phyloP scores from a whole-genome alignment of 2,797 vertebrate genomes.

The Poecilia wingei region DNA sequence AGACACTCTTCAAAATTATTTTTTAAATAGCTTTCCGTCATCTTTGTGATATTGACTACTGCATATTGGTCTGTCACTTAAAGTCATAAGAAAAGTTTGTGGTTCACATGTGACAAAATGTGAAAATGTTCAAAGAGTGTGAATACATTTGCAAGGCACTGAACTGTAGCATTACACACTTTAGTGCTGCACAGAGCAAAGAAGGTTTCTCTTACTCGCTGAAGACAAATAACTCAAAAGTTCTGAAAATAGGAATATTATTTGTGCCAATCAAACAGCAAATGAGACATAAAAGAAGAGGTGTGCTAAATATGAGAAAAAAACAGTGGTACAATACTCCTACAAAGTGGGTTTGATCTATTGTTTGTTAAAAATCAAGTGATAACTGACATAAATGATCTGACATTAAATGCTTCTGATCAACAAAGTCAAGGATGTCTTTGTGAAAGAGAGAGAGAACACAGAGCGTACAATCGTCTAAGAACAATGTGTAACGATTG shows the following conservation, averaged over 20 bases:
- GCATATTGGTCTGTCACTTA: background rate
- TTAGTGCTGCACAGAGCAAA: background rate
- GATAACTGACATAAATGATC: background rate
- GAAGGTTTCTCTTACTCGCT: background rate
- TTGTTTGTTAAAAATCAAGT: background rate
- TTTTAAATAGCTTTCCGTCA: background rate
- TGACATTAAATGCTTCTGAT: background rate
- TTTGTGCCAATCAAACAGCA: background rate
- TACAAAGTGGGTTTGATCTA: slow-evolving; percentile 1
- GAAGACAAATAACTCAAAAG: background rate
- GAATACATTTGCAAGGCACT: background rate
- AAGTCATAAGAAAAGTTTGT: background rate
- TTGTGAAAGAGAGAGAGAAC: background rate
- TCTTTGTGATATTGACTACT: background rate
- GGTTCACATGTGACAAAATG: background rate
- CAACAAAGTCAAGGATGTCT: background rate
- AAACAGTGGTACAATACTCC: background rate
- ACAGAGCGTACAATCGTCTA: background rate
- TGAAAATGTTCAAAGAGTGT: background rate
- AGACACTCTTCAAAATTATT: background rate
- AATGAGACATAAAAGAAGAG: background rate
- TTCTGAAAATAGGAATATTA: background rate
- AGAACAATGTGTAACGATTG: background rate
- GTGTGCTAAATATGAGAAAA: background rate
- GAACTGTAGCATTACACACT: background rate